Conservation (phyloP, 2,113 vertebrate genomes). For the Corvus moneduloides region DNA sequence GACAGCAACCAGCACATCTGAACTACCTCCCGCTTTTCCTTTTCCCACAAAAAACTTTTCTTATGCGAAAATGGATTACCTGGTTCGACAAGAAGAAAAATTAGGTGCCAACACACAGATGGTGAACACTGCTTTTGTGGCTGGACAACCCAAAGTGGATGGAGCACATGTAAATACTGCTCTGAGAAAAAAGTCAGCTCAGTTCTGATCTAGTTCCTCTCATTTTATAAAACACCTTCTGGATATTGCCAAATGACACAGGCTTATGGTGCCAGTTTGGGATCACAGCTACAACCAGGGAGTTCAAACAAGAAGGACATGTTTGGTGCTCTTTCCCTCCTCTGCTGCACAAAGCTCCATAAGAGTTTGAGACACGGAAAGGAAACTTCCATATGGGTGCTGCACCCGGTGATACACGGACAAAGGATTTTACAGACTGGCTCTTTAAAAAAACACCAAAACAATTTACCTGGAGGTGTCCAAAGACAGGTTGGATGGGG, state of each 20-base stretch:
- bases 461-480: no score
- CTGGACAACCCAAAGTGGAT: neutral
- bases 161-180: fast-evolving
- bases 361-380: neutral
- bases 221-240: neutral
- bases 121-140: neutral
- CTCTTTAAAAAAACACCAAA: neutral
- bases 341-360: neutral
- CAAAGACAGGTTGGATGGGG: neutral
- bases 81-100: neutral
- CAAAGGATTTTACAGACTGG: neutral
- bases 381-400: neutral
- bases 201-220: neutral
- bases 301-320: fast-evolving
- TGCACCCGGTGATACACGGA: neutral
- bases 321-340: neutral
- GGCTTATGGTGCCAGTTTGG: neutral
- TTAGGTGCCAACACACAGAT: neutral
- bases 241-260: neutral
- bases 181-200: neutral
- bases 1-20: neutral
- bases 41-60: neutral
- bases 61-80: neutral
- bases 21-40: neutral
- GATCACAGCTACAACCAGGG: neutral